Conservation (phyloP, 2,888 invertebrate genomes). For the Pseudococcus jackbeardsleyi region DNA sequence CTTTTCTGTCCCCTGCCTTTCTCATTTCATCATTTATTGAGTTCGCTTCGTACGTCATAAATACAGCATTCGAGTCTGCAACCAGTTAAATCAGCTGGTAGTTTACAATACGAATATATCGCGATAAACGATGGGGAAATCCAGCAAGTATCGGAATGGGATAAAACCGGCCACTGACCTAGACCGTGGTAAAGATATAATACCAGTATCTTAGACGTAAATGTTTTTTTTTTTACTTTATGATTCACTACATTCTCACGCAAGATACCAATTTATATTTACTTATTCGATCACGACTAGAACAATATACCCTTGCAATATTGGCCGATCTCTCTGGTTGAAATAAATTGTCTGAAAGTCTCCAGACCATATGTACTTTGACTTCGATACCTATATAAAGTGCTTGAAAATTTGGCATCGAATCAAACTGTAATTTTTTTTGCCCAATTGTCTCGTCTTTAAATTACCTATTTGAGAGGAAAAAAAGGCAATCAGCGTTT, state of each 20-base stretch:
- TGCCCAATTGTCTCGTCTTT: neutral
- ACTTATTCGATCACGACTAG: neutral
- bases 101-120: neutral
- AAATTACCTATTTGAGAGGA: neutral
- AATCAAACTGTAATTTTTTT: neutral
- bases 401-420: conserved; percentile 12
- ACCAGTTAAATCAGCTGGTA: conserved; percentile 35
- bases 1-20: neutral
- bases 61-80: neutral
- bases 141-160: neutral
- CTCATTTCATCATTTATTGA: neutral
- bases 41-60: neutral
- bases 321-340: neutral
- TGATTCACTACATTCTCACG: neutral
- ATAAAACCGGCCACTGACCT: conserved; percentile 44
- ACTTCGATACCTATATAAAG: conserved; percentile 2
- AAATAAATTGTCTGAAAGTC: neutral
- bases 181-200: neutral
- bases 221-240: neutral
- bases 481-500: conserved; percentile 6
- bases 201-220: neutral
- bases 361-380: neutral
- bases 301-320: neutral
- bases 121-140: neutral
- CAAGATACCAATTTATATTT: neutral